phyloP scores from a whole-genome alignment of 2,113 vertebrate species.

The Semnopithecus entellus region DNA sequence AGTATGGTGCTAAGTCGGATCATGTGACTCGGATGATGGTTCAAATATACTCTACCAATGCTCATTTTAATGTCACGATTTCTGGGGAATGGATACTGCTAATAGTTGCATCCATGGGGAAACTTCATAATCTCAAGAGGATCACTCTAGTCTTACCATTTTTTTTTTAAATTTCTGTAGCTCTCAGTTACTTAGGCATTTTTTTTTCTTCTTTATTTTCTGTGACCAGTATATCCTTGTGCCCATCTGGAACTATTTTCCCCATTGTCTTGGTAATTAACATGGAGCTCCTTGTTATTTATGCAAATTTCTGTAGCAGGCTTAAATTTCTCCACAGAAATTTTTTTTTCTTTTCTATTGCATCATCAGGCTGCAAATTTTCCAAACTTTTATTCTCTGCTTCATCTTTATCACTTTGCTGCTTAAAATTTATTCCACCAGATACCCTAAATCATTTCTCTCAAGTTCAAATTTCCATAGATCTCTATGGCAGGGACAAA shows the following conservation, averaged over 20 bases:
- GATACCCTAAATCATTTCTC: too few species aligned
- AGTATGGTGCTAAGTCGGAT: background rate
- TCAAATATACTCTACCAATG: background rate
- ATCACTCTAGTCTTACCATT: background rate
- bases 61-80: background rate
- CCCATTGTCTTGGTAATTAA: too few species aligned
- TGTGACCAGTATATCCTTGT: background rate
- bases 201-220: background rate
- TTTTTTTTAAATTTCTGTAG: background rate
- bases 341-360: too few species aligned
- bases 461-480: too few species aligned
- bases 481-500: too few species aligned
- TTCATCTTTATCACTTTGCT: too few species aligned
- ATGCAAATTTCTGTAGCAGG: too few species aligned
- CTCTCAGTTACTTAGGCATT: background rate
- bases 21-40: background rate
- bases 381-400: too few species aligned
- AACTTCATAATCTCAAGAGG: background rate
- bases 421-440: too few species aligned
- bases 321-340: too few species aligned
- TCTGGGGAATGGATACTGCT: background rate
- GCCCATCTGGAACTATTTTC: background rate
- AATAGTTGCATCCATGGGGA: background rate
- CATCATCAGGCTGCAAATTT: too few species aligned
- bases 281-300: too few species aligned